Conservation (phyloP, 2,113 vertebrate species). For the Dipodomys stephensi region DNA sequence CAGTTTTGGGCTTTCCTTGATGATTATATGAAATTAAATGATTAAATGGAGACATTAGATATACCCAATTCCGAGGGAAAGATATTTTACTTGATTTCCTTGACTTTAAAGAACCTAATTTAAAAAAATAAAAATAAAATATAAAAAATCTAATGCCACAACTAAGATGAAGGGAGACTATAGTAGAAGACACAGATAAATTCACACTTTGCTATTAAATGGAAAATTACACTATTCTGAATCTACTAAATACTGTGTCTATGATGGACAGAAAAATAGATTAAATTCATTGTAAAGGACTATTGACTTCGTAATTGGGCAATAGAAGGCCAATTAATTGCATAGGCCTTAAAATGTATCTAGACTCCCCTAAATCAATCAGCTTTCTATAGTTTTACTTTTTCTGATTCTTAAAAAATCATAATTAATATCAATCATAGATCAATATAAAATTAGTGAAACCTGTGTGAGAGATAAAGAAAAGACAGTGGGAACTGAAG, state of each 20-base stretch:
- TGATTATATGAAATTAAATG: neutral
- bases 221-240: neutral
- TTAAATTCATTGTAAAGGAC: neutral
- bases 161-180: neutral
- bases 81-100: neutral
- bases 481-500: neutral
- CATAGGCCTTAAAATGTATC: neutral
- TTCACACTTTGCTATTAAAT: neutral
- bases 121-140: too few relatives aligned
- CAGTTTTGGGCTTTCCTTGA: too few relatives aligned
- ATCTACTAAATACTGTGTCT: neutral
- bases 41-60: neutral
- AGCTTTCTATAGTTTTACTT: neutral
- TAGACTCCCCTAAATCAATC: constrained; percentile 1
- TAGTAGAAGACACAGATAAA: neutral
- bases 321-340: neutral
- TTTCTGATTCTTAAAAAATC: neutral
- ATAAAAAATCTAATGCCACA: neutral
- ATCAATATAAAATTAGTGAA: constrained; percentile 2
- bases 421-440: neutral
- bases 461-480: neutral
- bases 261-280: neutral
- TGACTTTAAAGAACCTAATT: constrained; percentile 1
- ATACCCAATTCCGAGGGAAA: neutral
- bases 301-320: neutral